Base-by-base conservation (phyloP, 2,797 vertebrate genomes). In the Cirrhinus molitorella region DNA sequence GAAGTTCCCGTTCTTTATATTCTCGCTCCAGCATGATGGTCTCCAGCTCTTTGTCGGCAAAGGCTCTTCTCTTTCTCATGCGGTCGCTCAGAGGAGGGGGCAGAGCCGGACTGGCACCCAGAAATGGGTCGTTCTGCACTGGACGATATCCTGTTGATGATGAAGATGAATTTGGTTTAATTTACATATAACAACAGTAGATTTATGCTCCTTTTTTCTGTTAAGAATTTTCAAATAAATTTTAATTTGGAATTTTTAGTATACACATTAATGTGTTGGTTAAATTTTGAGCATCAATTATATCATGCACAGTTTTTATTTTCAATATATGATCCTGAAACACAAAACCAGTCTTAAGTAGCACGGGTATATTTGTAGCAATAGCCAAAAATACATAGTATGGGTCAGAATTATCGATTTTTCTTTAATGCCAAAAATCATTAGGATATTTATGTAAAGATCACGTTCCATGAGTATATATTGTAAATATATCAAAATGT, bases 11-110 rank as follows among this genome's bases (percentile, higher is more conserved):
- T 80, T 99, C 98, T 83, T 99, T 99, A 92, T 97, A 99, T 85
- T 99, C 98, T 81, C 97, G 95, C 91, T 99, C 98, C 91, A 99
- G 92, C 98, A 99, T 99, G 90, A 99, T 98, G 91, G 93, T 97
- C 92, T 99, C 98, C 94, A 99, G 89, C 91, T 99, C 98, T 89
- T 99, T 99, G 93, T 99, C 98, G 17, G 98, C 98, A 88, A 99
- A 99, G 65, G 98, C 98, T 49, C 98, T 91, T 74, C 98, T 96
- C 90, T 99, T 99, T 91, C 98, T 96, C 98, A 99, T 99, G 88
- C 98, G 97, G 91, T 99, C 98, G 85, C 98, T 99, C 84, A 99
- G 96, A 10, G 97, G 97, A 1, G 97, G 96, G 55, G 97, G 97
- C 6, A 99, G 92, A 47, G 96, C 91, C 2, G 96, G 86, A 89